phyloP scores from a whole-genome alignment of 2,797 vertebrate genomes.

The Typhlichthys subterraneus region DNA sequence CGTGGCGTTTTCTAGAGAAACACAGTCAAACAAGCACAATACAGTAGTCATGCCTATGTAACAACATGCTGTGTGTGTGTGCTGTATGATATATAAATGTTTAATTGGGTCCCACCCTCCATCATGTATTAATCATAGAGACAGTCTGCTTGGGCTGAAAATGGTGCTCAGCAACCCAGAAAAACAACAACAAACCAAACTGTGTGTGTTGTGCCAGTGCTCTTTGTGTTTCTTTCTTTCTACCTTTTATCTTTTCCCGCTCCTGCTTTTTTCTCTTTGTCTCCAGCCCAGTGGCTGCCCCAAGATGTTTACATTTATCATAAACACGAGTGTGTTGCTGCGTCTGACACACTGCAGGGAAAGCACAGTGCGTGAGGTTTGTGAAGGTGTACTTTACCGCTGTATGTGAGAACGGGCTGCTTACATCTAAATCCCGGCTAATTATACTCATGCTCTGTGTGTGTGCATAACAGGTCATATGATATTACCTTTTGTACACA shows the following conservation, averaged over 20 bases:
- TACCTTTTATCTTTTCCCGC: neutral
- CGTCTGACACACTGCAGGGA: neutral
- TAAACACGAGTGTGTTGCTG: too few relatives aligned
- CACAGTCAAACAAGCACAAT: slow-evolving; percentile 22
- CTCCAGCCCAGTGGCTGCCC: neutral
- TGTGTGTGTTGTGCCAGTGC: slow-evolving; percentile 48
- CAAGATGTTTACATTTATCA: too few relatives aligned
- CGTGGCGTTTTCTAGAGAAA: neutral
- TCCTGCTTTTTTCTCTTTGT: slow-evolving; percentile 7
- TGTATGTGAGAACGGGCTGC: slow-evolving; percentile 1
- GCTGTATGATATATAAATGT: slow-evolving; percentile 66
- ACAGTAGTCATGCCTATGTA: slow-evolving; percentile 6
- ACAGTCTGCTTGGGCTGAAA: slow-evolving; percentile 75
- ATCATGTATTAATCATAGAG: slow-evolving; percentile 78
- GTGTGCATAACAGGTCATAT: neutral
- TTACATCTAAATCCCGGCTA: neutral
- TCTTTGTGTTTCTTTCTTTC: slow-evolving; percentile 48
- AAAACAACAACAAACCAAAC: slow-evolving; percentile 57
- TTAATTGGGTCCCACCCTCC: slow-evolving; percentile 67
- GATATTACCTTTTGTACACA: neutral
- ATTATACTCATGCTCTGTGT: slow-evolving; percentile 1
- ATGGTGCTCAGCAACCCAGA: slow-evolving; percentile 72
- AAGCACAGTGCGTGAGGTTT: neutral
- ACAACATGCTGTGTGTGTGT: slow-evolving; percentile 35
- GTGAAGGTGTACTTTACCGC: neutral